Conservation (phyloP, 2,797 vertebrate species). For the Muscicapa comitata region DNA sequence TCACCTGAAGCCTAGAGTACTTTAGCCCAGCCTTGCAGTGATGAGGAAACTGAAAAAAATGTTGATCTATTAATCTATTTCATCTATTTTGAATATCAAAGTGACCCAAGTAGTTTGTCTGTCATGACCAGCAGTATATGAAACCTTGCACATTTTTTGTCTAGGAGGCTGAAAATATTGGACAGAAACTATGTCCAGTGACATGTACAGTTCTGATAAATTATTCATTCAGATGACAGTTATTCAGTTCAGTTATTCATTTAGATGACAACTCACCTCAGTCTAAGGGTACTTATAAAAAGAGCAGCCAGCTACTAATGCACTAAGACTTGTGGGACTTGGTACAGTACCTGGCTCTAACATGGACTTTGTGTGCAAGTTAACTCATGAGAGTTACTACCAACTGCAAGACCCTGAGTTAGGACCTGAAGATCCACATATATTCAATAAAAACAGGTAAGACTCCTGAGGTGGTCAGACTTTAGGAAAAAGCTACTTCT, state of each 20-base stretch:
- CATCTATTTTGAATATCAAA: background rate
- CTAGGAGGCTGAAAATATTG: background rate
- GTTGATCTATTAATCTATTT: background rate
- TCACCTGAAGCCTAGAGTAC: background rate
- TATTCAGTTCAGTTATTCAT: background rate
- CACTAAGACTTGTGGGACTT: background rate
- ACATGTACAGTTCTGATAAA: background rate
- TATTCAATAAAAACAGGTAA: background rate
- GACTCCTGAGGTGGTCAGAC: background rate
- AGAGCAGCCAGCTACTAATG: background rate
- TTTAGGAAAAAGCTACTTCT: background rate
- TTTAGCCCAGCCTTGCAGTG: background rate
- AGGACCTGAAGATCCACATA: background rate
- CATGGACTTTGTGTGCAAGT: background rate
- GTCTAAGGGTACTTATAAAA: background rate
- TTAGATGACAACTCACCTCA: background rate
- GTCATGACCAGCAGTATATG: background rate
- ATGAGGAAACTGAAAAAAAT: background rate
- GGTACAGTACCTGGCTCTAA: background rate
- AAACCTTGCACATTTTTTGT: background rate
- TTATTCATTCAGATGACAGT: background rate
- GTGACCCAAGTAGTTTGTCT: background rate
- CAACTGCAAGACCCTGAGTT: background rate
- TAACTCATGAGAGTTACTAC: background rate
- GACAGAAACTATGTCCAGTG: background rate